Evolutionary conservation across 1,140 invertebrate genomes (phyloP), one percentile per base, ranked within the genome.

Genomic region (Globodera ellingtonae): DNA sequence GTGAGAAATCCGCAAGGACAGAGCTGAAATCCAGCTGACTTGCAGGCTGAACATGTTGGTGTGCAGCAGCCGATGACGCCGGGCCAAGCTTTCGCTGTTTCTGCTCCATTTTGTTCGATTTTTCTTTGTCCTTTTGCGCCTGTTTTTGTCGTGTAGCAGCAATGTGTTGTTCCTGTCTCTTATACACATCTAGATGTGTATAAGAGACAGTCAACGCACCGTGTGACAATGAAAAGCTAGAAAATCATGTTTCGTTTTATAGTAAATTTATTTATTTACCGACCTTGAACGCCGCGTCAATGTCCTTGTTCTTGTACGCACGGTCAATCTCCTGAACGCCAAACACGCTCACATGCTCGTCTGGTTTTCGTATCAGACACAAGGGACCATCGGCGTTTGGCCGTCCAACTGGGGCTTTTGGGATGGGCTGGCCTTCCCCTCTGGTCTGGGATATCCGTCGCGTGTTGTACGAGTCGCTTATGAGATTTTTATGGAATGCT

Each of bases 271-370:
- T 70, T 70, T 70, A 21, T 50, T 21, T 18, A 2, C 15, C 18
- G 24, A 87, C 81, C 76, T 88, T 89, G 65, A 89, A 88, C 0
- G 74, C 82, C 4, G 79, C 65, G 65, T 86, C 75, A 2, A 89
- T 56, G 21, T 89, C 81, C 44, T 82, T 83, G 69, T 80, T 82
- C 62, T 89, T 89, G 70, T 82, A 78, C 2, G 86, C 88, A 59
- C 86, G 52, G 72, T 89, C 87, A n/a, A 89, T 85, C 76, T 89
- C 88, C 56, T 86, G 79, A 18, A 83, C 79, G 3, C 84, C 78
- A 72, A 79, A 89, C 13, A 78, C 75, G 6, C 70, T 62, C 66
- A 84, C 85, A 65, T 88, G 87, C 75, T 89, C 87, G 18, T 83
- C 85, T 0, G 56, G 44, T 35, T 81, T 65, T 3, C 81, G 78